Conservation (phyloP, 1,140 invertebrate species). For the Plectrocnemia conspersa region DNA sequence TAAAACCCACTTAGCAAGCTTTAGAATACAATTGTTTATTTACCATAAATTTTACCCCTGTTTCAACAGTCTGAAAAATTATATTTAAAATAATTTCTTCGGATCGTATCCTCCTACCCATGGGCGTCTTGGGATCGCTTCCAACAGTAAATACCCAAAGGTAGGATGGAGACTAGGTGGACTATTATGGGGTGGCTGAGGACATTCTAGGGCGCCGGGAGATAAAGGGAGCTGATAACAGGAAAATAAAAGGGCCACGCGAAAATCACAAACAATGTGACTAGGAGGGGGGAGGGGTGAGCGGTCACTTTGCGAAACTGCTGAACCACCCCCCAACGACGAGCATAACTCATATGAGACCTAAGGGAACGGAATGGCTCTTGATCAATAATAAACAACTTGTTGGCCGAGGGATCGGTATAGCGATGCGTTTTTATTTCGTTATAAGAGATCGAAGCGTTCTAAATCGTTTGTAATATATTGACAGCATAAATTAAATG, state of each 20-base stretch:
- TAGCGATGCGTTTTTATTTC: too few relatives aligned
- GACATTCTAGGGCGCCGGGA: slow-evolving; percentile 1
- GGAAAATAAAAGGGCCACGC: slow-evolving; percentile 32
- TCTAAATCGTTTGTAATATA: too few relatives aligned
- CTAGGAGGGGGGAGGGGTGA: slow-evolving; percentile 10
- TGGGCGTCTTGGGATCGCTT: not conserved
- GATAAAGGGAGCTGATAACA: slow-evolving; percentile 34
- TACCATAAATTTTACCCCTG: too few relatives aligned
- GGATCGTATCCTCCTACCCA: not conserved
- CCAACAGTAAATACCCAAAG: slow-evolving; percentile 12
- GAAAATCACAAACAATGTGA: slow-evolving; percentile 27
- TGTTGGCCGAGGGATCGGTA: too few relatives aligned
- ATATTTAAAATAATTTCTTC: not conserved
- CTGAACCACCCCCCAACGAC: not conserved
- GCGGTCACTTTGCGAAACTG: slow-evolving; percentile 13
- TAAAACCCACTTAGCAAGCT: too few relatives aligned
- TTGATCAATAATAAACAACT: too few relatives aligned
- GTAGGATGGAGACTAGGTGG: slow-evolving; percentile 3
- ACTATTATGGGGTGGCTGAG: too few relatives aligned
- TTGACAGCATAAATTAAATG: too few relatives aligned
- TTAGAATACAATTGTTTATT: too few relatives aligned
- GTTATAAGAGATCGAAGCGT: too few relatives aligned
- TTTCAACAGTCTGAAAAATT: not conserved
- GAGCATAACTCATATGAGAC: slow-evolving; percentile 20
- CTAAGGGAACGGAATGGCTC: too few relatives aligned